Base-by-base conservation (phyloP, 2,797 vertebrate genomes). In the Arctocebus calabarensis region DNA sequence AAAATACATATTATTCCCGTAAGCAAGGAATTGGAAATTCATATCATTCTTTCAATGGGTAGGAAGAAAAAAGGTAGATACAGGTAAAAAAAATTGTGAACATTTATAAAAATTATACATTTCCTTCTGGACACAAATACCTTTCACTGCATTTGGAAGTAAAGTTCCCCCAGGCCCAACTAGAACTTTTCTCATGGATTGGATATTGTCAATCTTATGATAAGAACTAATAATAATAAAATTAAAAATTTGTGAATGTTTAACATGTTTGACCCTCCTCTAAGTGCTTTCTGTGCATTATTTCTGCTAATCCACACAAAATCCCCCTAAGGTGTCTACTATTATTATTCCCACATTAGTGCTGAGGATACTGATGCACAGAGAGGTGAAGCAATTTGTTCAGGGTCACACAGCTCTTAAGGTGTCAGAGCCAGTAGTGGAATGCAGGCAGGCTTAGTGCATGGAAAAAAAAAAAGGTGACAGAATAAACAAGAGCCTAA, bases 1-100 rank as follows among this genome's bases (percentile, higher is more conserved):
- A n/a, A 92, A 81, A 73, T 77, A 73, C 32, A 90, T 27, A 94
- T 71, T 82, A 71, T 55, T 82, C 25, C 29, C 37, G 64, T 45
- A 89, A 25, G 64, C 32, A 70, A 79, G 45, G 25, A 86, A 64
- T 1, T 61, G 4, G 22, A 88, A 77, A 84, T 94, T 62, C 34
- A 12, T 64, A 90, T 78, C 82, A 45, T 40, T 45, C 40, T 64
- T 10, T 81, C 25, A 64, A 32, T 74, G 37, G 16, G 19, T 83
- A 64, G 25, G 17, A 81, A 84, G 27, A 88, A 90, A 84, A 68
- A 29, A 78, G 37, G 14, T 66, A 70, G 19, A 40, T 61, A 64
- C 34, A 73, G 52, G 1, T 55, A 90, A 87, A 62, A 19, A 27
- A 79, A 59, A 81, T 71, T n/a, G 17, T 43, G 17, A 71, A 25